phyloP scores from a whole-genome alignment of 2,888 invertebrate species.

The Ashinkailepas kermadecensis region DNA sequence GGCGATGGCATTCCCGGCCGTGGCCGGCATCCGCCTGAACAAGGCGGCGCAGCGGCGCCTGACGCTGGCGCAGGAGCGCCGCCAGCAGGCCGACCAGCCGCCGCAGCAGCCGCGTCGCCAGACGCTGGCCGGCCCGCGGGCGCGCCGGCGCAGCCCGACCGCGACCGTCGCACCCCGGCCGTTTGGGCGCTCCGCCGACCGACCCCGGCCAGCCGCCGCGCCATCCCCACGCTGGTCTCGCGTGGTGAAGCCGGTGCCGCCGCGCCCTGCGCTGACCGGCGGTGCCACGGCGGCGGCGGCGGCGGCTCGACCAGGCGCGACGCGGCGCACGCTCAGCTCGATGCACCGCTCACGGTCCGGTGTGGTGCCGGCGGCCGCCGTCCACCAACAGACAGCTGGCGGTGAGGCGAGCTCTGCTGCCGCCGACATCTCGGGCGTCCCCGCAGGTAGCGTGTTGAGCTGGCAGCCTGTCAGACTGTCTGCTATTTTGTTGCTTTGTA shows the following conservation, averaged over 20 bases:
- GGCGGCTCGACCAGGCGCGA: background rate
- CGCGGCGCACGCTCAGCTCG: background rate
- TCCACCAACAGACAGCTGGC: background rate
- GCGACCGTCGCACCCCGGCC: background rate
- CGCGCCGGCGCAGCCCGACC: background rate
- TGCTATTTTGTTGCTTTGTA: too few relatives aligned
- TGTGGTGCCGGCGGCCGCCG: background rate
- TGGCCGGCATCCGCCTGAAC: background rate
- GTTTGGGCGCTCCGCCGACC: background rate
- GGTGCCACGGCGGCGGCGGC: background rate
- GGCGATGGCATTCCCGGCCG: background rate
- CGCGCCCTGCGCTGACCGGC: background rate
- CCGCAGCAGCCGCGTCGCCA: background rate
- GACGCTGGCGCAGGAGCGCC: background rate
- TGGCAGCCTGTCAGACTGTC: too few relatives aligned
- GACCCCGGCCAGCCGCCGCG: background rate
- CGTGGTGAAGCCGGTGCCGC: background rate
- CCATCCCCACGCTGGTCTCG: background rate
- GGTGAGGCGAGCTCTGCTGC: too few relatives aligned
- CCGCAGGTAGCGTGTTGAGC: too few relatives aligned
- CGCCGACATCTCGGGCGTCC: too few relatives aligned
- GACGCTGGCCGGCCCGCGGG: background rate
- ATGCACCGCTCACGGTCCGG: slow-evolving; percentile 1
- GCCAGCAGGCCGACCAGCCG: background rate
- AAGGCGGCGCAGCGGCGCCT: slow-evolving; percentile 10